Conservation (phyloP, 2,888 invertebrate genomes). For the Arenicola marina region DNA sequence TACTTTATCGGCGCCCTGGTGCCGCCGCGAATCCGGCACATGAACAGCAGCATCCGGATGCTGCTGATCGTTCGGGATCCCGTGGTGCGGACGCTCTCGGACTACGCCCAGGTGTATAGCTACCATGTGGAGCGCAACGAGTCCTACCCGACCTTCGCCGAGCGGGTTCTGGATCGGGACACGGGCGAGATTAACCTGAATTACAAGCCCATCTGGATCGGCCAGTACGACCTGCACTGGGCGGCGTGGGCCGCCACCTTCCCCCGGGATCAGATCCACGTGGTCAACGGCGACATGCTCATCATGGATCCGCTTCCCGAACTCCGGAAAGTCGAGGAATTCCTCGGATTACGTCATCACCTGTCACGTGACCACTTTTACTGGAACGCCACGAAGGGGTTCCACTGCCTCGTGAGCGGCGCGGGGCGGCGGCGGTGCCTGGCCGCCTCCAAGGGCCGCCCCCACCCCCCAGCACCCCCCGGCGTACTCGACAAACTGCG, state of each 20-base stretch:
- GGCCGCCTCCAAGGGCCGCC: constrained; percentile 83
- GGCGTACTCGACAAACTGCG: constrained; percentile 62
- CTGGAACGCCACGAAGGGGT: constrained; percentile 95
- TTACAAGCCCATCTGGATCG: constrained; percentile 55
- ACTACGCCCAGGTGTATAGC: constrained; percentile 89
- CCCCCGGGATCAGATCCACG: constrained; percentile 84
- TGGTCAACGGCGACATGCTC: constrained; percentile 73
- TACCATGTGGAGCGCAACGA: neutral
- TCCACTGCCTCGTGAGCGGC: constrained; percentile 73
- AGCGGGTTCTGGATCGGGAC: neutral
- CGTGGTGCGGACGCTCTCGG: constrained; percentile 94
- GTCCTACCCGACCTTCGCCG: neutral
- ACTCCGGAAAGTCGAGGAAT: constrained; percentile 50
- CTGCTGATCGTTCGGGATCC: constrained; percentile 94
- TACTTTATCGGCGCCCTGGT: constrained; percentile 97
- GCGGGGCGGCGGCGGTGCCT: constrained; percentile 68
- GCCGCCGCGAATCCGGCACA: constrained; percentile 88
- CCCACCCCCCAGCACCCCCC: constrained; percentile 83
- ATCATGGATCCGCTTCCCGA: constrained; percentile 52
- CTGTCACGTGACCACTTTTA: constrained; percentile 78
- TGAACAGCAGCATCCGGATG: constrained; percentile 88
- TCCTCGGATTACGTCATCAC: constrained; percentile 48
- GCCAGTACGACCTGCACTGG: constrained; percentile 71
- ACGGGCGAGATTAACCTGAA: neutral
- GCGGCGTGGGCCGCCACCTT: constrained; percentile 92